Evolutionary conservation across 2,888 invertebrate species (phyloP).

Genomic region (Sphinx pinastri): DNA sequence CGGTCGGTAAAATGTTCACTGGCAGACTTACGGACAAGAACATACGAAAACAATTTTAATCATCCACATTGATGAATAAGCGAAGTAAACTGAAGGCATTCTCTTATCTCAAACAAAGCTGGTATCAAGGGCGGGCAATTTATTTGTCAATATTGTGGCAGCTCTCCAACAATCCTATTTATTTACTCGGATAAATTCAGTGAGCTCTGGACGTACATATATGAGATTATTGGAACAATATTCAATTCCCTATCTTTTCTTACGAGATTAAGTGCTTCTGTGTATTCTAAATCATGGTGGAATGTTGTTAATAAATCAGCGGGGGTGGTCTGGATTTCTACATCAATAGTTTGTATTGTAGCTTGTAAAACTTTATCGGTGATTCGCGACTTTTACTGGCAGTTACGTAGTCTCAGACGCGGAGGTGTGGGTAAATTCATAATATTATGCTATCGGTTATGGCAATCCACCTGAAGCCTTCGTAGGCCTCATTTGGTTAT

Average conservation of each 20-base stretch:
- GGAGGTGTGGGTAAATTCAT: not conserved
- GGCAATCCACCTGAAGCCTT: not conserved
- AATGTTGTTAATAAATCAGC: conserved; percentile 18
- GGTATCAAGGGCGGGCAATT: conserved; percentile 34
- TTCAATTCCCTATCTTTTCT: conserved; percentile 32
- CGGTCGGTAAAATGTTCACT: not conserved
- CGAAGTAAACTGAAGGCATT: conserved; percentile 10
- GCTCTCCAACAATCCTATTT: conserved; percentile 56
- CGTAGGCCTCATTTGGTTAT: not conserved
- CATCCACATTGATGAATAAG: not conserved
- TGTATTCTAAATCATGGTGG: conserved; percentile 14
- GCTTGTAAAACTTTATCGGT: conserved; percentile 22
- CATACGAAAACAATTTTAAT: conserved; percentile 14
- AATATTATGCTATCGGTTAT: not conserved
- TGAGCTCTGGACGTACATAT: conserved; percentile 26
- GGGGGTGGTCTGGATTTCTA: conserved; percentile 13
- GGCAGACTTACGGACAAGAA: not conserved
- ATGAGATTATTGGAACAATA: conserved; percentile 24
- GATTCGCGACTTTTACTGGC: conserved; percentile 21
- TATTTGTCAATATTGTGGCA: conserved; percentile 60
- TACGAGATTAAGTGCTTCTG: conserved; percentile 31
- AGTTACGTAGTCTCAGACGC: conserved; percentile 4
- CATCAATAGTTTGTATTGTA: conserved; percentile 19
- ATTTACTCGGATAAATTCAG: conserved; percentile 30
- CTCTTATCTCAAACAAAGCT: conserved; percentile 26